phyloP scores from a whole-genome alignment of 2,888 invertebrate species.

The Drosophila putrida region DNA sequence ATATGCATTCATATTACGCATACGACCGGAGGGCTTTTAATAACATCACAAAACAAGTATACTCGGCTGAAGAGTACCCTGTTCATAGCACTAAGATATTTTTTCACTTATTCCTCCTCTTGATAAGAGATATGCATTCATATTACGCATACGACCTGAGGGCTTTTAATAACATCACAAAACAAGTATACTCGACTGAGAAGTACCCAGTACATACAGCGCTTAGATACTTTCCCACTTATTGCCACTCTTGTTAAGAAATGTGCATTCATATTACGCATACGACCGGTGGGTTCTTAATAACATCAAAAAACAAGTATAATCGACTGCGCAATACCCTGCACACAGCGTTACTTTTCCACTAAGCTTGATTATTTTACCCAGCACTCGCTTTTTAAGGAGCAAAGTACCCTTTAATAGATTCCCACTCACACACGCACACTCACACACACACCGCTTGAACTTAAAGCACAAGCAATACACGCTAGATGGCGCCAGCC shows the following conservation, averaged over 20 bases:
- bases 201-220: background rate
- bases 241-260: no score
- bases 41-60: constrained; percentile 7
- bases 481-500: constrained; percentile 15
- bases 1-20: constrained; percentile 50
- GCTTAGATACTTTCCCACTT: background rate
- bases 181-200: background rate
- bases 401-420: background rate
- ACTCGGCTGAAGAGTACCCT: no score
- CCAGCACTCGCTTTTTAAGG: no score
- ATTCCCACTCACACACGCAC: background rate
- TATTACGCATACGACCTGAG: constrained; percentile 62
- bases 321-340: background rate
- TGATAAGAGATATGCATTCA: constrained; percentile 38
- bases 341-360: no score
- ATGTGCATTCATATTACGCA: no score
- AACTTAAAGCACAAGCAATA: background rate
- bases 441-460: background rate
- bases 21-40: constrained; percentile 49
- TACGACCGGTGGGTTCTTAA: no score
- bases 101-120: no score
- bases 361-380: no score
- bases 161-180: constrained; percentile 22
- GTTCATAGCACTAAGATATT: no score
- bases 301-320: no score